Percentiles rank a stretch among this genome's conserved stretches.
These are phyloP conservation scores for Leuciscus waleckii DNA, from an alignment of 2,797 vertebrate genomes.

Conservation along the genomic window DNA sequence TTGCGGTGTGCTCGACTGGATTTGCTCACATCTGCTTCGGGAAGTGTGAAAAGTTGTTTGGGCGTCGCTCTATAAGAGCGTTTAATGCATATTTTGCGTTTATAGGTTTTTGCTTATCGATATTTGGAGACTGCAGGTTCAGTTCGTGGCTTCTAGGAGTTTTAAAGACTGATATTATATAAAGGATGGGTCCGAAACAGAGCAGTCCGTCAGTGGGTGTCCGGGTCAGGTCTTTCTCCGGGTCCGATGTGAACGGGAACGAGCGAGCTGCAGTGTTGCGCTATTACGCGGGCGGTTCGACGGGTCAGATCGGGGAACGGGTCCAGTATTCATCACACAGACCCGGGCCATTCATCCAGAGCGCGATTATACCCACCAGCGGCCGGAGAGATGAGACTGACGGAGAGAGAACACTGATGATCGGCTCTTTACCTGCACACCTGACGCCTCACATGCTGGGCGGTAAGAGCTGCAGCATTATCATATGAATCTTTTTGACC, in stretches of 20 bases:
- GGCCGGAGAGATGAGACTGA: conserved; percentile 79
- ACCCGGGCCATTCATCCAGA: conserved; percentile 67
- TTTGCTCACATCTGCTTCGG: neutral
- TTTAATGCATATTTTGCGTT: neutral
- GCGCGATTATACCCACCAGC: conserved; percentile 83
- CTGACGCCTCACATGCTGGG: conserved; percentile 92
- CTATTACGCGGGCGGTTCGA: conserved; percentile 73
- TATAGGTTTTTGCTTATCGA: no score
- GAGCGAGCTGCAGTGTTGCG: conserved; percentile 79
- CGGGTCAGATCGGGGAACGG: conserved; percentile 69
- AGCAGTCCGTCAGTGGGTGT: conserved; percentile 85
- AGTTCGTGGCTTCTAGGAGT: neutral
- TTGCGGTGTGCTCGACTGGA: neutral
- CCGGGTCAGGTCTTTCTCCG: conserved; percentile 91
- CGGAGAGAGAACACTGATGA: conserved; percentile 78
- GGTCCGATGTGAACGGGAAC: conserved; percentile 85
- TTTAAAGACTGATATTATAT: neutral
- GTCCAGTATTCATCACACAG: conserved; percentile 76
- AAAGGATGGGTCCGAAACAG: conserved; percentile 87
- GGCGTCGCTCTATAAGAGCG: neutral
- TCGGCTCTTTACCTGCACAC: conserved; percentile 92
- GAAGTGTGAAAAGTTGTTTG: neutral
- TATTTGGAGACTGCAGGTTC: neutral
- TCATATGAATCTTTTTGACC: neutral
- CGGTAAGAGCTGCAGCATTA: conserved; percentile 79